phyloP scores from a whole-genome alignment of 2,888 invertebrate genomes.

The Eumerus sabulonum region DNA sequence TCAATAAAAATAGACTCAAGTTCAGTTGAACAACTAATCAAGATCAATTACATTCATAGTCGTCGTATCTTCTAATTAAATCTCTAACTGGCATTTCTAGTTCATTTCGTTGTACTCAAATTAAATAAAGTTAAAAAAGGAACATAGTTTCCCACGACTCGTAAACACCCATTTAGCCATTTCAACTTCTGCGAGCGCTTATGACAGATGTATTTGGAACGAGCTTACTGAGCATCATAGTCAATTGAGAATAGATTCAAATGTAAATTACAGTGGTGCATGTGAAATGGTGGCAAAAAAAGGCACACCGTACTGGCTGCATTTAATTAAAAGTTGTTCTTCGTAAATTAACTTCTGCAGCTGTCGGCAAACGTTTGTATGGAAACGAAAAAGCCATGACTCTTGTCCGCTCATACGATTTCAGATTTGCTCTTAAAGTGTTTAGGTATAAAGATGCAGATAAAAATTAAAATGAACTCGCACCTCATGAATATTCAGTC shows the following conservation, averaged over 20 bases:
- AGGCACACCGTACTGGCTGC: slow-evolving; percentile 20
- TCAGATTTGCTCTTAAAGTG: slow-evolving; percentile 14
- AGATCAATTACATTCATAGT: too few species aligned
- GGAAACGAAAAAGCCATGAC: slow-evolving; percentile 3
- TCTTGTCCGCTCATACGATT: background rate
- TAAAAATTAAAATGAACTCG: slow-evolving; percentile 8
- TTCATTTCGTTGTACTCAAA: slow-evolving; percentile 25
- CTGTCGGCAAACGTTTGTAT: slow-evolving; percentile 11
- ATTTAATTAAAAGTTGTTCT: slow-evolving; percentile 55
- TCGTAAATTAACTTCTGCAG: slow-evolving; percentile 38
- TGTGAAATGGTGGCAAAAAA: slow-evolving; percentile 16
- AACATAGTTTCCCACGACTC: slow-evolving; percentile 32
- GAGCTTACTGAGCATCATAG: background rate
- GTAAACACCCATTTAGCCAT: background rate
- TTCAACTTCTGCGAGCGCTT: background rate
- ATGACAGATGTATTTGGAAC: slow-evolving; percentile 39
- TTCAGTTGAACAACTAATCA: too few species aligned
- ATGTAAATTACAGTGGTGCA: slow-evolving; percentile 35
- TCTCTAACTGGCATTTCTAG: slow-evolving; percentile 26
- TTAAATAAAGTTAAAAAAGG: slow-evolving; percentile 23
- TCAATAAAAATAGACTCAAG: too few species aligned
- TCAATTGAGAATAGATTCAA: slow-evolving; percentile 25
- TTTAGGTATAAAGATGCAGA: slow-evolving; percentile 14
- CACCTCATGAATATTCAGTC: slow-evolving; percentile 53
- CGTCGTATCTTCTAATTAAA: slow-evolving; percentile 39